These are phyloP conservation scores for Enteromius mattozi DNA, from an alignment of 2,797 vertebrate genomes.

Conservation along the genomic window DNA sequence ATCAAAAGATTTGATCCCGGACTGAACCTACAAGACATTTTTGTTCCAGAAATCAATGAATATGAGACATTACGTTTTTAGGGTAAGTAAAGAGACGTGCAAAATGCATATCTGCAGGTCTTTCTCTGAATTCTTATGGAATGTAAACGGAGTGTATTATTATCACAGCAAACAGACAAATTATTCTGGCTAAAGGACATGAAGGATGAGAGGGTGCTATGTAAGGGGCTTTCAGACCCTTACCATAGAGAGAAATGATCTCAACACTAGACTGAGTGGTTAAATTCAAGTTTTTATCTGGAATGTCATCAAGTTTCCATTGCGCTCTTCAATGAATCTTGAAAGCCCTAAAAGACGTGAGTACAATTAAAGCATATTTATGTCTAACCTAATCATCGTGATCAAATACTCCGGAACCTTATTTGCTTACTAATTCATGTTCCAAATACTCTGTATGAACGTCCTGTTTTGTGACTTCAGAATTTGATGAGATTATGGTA, in stretches of 20 bases:
- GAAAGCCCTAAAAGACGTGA: conserved; percentile 53
- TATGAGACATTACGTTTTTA: not conserved
- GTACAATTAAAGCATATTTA: conserved; percentile 58
- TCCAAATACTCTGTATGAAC: conserved; percentile 40
- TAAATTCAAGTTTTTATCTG: conserved; percentile 29
- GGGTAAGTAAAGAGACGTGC: not conserved
- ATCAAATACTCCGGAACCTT: conserved; percentile 52
- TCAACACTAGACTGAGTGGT: not conserved
- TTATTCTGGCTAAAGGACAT: conserved; percentile 28
- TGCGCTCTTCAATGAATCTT: conserved; percentile 30
- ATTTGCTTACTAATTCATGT: conserved; percentile 55
- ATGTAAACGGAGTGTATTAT: conserved; percentile 43
- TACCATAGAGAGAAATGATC: not conserved
- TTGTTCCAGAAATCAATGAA: conserved; percentile 16
- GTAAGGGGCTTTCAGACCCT: not conserved
- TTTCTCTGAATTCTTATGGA: conserved; percentile 46
- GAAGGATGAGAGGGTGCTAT: not conserved
- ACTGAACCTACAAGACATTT: conserved; percentile 16
- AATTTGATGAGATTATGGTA: conserved; percentile 49
- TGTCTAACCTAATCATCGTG: conserved; percentile 60
- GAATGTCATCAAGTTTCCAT: conserved; percentile 20
- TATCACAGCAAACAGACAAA: conserved; percentile 19
- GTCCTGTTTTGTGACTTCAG: conserved; percentile 49
- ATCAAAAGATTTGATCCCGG: conserved; percentile 30
- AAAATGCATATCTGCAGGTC: conserved; percentile 41